These are phyloP conservation scores for Peromyscus polionotus DNA, from an alignment of 2,113 vertebrate genomes.

Conservation along the genomic window DNA sequence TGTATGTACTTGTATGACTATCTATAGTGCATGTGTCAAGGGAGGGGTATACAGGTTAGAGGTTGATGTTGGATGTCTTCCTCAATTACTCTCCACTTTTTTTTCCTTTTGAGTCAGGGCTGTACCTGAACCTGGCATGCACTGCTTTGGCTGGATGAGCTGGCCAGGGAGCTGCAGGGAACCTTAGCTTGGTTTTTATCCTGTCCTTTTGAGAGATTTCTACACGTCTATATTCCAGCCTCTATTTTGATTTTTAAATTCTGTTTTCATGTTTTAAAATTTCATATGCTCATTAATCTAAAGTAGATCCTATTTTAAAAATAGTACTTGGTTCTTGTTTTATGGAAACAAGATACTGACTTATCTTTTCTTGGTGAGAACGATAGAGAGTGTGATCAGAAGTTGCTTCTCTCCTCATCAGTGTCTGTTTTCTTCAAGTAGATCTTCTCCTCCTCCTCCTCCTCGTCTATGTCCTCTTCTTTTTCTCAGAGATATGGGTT, in stretches of 20 bases:
- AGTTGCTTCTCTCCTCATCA: not conserved
- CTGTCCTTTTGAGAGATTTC: not conserved
- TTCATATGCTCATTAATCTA: not conserved
- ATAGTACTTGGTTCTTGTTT: constrained; percentile 28
- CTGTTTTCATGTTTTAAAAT: not conserved
- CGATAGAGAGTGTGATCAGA: not conserved
- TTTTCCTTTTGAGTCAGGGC: not conserved
- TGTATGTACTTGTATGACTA: not conserved
- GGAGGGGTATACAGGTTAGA: no score
- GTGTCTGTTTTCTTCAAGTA: not conserved
- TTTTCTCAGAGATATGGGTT: not conserved
- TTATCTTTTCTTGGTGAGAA: not conserved
- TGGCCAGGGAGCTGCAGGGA: not conserved
- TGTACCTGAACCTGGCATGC: not conserved
- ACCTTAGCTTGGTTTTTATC: not conserved
- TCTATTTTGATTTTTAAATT: constrained; percentile 45
- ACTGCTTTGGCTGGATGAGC: not conserved
- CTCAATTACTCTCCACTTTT: not conserved
- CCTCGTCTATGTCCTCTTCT: not conserved
- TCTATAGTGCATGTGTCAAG: no score
- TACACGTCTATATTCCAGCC: not conserved
- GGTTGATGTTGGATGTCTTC: not conserved
- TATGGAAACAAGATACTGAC: constrained; percentile 28
- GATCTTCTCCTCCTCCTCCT: not conserved
- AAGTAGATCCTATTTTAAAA: not conserved